Base-by-base conservation (phyloP, 2,113 vertebrate genomes). In the Protomyctophum bolini region DNA sequence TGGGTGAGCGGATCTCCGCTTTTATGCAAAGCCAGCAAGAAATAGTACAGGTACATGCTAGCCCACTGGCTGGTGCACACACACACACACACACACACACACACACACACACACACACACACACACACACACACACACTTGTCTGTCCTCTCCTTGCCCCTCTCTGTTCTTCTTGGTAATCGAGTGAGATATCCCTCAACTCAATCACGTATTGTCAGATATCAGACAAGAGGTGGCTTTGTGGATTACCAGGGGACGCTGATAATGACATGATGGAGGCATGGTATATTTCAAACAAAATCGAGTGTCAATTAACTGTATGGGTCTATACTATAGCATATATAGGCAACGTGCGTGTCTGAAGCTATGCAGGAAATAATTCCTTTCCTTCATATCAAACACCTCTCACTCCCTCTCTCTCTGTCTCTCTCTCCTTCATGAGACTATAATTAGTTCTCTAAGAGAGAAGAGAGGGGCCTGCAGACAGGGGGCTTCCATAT, bases 211-310 rank as follows among this genome's bases (percentile, higher is more conserved):
- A 87, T 91, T 89, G 91, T 92, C 89, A 86, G 79, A 89, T 92
- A 91, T 92, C 89, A 92, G 91, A 91, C 90, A 91, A 60, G 75
- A 87, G 86, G 85, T 72, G 74, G 86, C 90, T 92, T 86, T 88
- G 88, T 88, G 91, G 91, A 93, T 92, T 92, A 93, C 90, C 90
- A 88, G 84, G 84, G 87, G 91, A 89, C 89, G 89, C 89, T 87
- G 88, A 92, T 91, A 90, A 93, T 91, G 90, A 91, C 87, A 88
- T 85, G 86, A 91, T 81, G 83, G 87, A 90, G 90, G 90, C 84
- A 77, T 91, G 86, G 92, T 88, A 90, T 93, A 90, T 93, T 90
- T 92, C 91, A 91, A 91, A 92, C 89, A 89, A 92, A 91, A 92
- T 92, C 88, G 91, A 93, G 89, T 87, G 89, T 92, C 91, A 90